A percentile compares a stretch with the other conserved stretches of the same genome.
phyloP scores from a whole-genome alignment of 2,888 invertebrate species.

The Cryptus viduatorius region DNA sequence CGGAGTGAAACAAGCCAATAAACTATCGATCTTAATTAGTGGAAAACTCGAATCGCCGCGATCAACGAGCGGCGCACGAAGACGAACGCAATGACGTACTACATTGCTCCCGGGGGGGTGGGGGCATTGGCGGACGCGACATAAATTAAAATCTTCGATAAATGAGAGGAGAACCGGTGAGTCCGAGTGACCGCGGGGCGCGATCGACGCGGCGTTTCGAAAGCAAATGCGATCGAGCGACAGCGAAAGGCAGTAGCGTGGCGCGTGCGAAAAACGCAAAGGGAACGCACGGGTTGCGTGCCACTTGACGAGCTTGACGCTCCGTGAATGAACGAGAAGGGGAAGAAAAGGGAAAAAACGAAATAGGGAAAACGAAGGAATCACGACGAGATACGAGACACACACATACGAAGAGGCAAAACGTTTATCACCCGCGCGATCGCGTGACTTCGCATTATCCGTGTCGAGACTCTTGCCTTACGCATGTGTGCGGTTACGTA shows the following conservation, averaged over 20 bases:
- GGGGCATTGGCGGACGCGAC: conserved; percentile 45
- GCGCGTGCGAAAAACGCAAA: conserved; percentile 65
- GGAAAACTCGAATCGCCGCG: conserved; percentile 60
- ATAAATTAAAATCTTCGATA: conserved; percentile 65
- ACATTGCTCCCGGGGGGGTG: conserved; percentile 41
- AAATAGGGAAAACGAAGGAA: conserved; percentile 31
- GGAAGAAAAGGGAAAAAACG: conserved; percentile 20
- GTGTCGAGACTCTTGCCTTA: conserved; percentile 56
- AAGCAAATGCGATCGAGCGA: conserved; percentile 62
- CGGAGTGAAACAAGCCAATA: conserved; percentile 61
- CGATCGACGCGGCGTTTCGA: conserved; percentile 50
- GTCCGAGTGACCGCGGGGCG: conserved; percentile 29
- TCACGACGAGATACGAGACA: conserved; percentile 45
- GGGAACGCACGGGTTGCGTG: conserved; percentile 68
- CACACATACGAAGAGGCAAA: conserved; percentile 56
- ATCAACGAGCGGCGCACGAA: conserved; percentile 43
- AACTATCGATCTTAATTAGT: conserved; percentile 71
- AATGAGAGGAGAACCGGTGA: conserved; percentile 31
- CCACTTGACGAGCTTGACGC: conserved; percentile 63
- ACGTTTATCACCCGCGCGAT: conserved; percentile 69
- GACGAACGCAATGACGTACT: conserved; percentile 61
- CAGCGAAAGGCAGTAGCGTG: conserved; percentile 47
- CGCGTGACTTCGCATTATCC: conserved; percentile 70
- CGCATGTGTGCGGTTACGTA: conserved; percentile 13
- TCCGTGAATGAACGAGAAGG: conserved; percentile 51